phyloP scores from a whole-genome alignment of 2,113 vertebrate species.

The Pleuronectes platessa region DNA sequence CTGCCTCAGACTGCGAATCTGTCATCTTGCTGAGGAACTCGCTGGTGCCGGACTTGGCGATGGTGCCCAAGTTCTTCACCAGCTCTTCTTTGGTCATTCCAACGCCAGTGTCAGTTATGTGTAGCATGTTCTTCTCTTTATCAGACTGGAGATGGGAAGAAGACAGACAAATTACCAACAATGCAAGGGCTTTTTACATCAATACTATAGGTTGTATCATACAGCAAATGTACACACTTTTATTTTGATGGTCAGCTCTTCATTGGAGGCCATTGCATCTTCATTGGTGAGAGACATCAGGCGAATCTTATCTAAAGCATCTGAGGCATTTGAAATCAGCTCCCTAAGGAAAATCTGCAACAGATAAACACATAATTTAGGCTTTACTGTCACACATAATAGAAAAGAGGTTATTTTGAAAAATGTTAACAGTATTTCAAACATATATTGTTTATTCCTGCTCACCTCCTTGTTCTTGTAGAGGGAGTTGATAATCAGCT shows the following conservation, averaged over 20 bases:
- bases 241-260: conserved; percentile 94
- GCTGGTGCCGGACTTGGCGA: conserved; percentile 98
- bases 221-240: conserved; percentile 81
- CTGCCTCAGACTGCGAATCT: conserved; percentile 90
- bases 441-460: background rate
- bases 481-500: conserved; percentile 97
- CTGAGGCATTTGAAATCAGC: conserved; percentile 95
- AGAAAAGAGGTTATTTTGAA: background rate
- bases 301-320: conserved; percentile 94
- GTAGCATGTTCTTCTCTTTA: conserved; percentile 98
- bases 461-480: conserved; percentile 99
- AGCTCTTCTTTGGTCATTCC: conserved; percentile 98
- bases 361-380: background rate
- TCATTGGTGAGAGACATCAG: conserved; percentile 92
- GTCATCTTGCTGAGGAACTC: conserved; percentile 97
- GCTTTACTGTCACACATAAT: background rate
- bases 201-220: background rate
- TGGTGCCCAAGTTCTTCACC: conserved; percentile 96
- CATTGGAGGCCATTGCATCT: conserved; percentile 86
- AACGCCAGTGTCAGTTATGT: conserved; percentile 96
- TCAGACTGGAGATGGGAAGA: conserved; percentile 86
- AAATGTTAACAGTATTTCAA: background rate
- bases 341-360: conserved; percentile 93
- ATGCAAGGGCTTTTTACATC: background rate
- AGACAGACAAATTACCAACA: background rate